Evolutionary conservation across 2,797 vertebrate genomes (phyloP), one percentile per base, ranked within the genome.

Genomic region (Trachurus trachurus): DNA sequence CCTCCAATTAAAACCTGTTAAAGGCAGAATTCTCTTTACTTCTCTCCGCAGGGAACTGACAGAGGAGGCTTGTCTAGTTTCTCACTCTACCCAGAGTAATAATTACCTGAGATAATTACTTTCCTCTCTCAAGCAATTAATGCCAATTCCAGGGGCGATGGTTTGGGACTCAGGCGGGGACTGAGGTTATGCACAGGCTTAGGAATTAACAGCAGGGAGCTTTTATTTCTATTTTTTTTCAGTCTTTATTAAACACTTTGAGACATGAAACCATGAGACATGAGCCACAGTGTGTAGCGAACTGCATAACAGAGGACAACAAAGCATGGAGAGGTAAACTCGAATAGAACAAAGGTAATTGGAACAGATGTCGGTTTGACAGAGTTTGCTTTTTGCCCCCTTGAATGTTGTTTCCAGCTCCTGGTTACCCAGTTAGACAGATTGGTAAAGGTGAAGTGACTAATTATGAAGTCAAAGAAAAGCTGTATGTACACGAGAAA

Each of bases 71-170:
- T 87, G 88, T 93, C 88, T 87, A 54, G 79, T 87, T 91, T 86
- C 86, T 91, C 91, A 91, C 93, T 94, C 94, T 86, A 92, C 91
- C 87, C 88, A 91, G 88, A 90, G 90, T 95, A 93, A 95, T 96
- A 95, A 96, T 96, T 95, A 95, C 95, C 94, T 95, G 92, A 93
- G 93, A 95, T 96, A 95, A 96, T 96, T 94, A 95, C 95, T 95
- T 95, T 93, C 91, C 92, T 92, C 91, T 94, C 86, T 87, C 88
- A 92, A 94, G 90, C 94, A 95, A 95, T 95, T 95, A 95, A 94
- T 93, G 93, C 82, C 88, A 88, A 90, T 94, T 94, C 94, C 89
- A 84, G 92, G 91, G 90, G 92, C 84, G 76, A 89, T 62, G 90
- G 77, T 89, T 90, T 87, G 90, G 88, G 89, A 90, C 84, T 84